Base-by-base conservation (phyloP, 1,140 invertebrate species). In the Drosophila navojoa region DNA sequence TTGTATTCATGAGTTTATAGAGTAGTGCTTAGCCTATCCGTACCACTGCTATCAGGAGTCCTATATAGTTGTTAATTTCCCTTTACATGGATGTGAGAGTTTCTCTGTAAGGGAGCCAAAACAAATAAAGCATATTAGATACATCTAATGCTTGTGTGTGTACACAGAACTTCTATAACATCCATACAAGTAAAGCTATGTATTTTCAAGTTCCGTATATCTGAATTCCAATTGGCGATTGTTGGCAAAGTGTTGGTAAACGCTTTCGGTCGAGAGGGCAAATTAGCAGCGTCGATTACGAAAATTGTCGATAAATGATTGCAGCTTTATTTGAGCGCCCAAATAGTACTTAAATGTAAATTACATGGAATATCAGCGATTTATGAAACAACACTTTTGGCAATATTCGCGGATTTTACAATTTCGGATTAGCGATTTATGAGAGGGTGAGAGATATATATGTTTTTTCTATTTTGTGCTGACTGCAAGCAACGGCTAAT, bases 81-180 rank as follows among this genome's bases (percentile, higher is more conserved):
- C 25, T 54, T 44, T 29, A 60, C 74, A 85, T 85, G 80, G 81
- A 80, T 69, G 69, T 80, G 77, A 42, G 52, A 60, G 40, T 45
- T 25, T 1, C 13, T 38, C 38, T 6, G 13, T 29, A 47, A 59
- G 25, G 32, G 32, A 57, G 45, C 60, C 53, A 79, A 82, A 84
- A 77, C 40, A 84, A 84, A 79, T 77, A 76, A 32, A 58, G 7
- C n/a, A 15, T 29, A 29, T 74, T 57, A 47, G 66, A 64, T 50
- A 15, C 13, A 69, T 15, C 57, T 22, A 4, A 4, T 29, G 27
- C 4, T 6, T 29, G 27, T 29, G 5, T 27, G 25, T 3, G 10
- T 3, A 38, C 10, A 13, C 1, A 11, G 35, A 38, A 38, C 35
- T 38, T 38, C 3, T 13, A 3, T 13, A 38, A 38, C 11, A 3